Percentiles rank a stretch among this genome's conserved stretches.
These are phyloP conservation scores for Aphelenchoides avenae DNA, from an alignment of 1,140 invertebrate genomes.

Conservation along the genomic window DNA sequence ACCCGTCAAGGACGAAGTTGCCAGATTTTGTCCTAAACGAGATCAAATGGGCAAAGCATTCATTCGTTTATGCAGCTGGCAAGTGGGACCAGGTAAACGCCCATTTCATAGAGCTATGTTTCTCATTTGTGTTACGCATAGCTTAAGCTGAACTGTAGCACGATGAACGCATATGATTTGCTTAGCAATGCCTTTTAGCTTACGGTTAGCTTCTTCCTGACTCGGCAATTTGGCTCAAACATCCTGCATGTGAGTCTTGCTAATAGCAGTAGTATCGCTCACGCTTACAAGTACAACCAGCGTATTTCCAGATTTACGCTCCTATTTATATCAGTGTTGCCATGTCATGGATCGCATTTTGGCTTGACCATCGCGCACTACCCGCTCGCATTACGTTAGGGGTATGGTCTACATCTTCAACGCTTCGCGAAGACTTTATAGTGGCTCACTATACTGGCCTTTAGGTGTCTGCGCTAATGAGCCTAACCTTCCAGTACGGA, in stretches of 20 bases:
- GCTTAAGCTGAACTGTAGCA: too few relatives aligned
- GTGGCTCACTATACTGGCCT: slow-evolving; percentile 10
- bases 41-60: slow-evolving; percentile 54
- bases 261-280: not conserved
- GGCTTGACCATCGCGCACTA: slow-evolving; percentile 61
- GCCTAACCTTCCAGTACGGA: slow-evolving; percentile 53
- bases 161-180: slow-evolving; percentile 7
- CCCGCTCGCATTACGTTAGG: slow-evolving; percentile 63
- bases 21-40: slow-evolving; percentile 56
- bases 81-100: slow-evolving; percentile 40
- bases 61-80: slow-evolving; percentile 54
- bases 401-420: slow-evolving; percentile 31
- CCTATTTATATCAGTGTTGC: slow-evolving; percentile 28
- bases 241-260: slow-evolving; percentile 61
- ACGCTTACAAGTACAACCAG: slow-evolving; percentile 50
- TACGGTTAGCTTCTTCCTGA: slow-evolving; percentile 62
- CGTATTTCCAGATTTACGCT: slow-evolving; percentile 59
- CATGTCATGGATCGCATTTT: slow-evolving; percentile 64
- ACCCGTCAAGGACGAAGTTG: slow-evolving; percentile 52
- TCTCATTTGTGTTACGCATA: slow-evolving; percentile 9
- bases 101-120: not conserved
- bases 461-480: slow-evolving; percentile 40
- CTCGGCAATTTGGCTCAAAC: slow-evolving; percentile 62
- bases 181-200: slow-evolving; percentile 37
- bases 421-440: not conserved